Evolutionary conservation across 1,140 invertebrate species (phyloP), one percentile per base, ranked within the genome.

Genomic region (Physella acuta): DNA sequence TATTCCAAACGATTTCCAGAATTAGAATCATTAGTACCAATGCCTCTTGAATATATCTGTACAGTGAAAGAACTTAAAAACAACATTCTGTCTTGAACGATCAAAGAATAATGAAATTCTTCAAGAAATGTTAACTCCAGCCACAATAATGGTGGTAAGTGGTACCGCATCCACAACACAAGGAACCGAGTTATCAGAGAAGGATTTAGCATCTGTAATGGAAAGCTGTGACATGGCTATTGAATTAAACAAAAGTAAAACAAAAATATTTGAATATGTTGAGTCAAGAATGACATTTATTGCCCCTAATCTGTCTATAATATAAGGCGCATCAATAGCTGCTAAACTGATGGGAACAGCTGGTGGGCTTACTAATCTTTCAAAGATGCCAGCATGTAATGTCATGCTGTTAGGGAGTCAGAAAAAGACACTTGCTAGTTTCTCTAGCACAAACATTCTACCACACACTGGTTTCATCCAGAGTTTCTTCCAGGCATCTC

Each of bases 141-240:
- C 98, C 0, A 99, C 97, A 34, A 99, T 99, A 81, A 99, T 99
- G 96, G 97, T 99, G 79, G 95, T 99, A 17, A 97, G 94, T 74
- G 96, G 99, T 0, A 99, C 97, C 59, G 96, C 97, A 31, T 99
- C 97, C 4, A 99, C 97, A 0, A 99, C 97, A 56, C 96, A 99
- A 88, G 98, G 98, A 4, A 90, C 92, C 82, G 79, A 91, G 51
- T 85, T 99, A 55, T 91, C 90, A 16, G 89, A 92, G 16, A 88
- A 91, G 61, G 97, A 99, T 85, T 89, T 96, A 73, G 86, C 89
- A 62, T 90, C 92, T 78, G 93, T 98, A 55, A 89, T 79, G 53
- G 97, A 99, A 87, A 97, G 94, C 36, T 99, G 97, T 85, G 92
- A 97, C 76, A 98, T 99, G 93, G 82, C 82, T 28, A 63, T 83